Base-by-base conservation (phyloP, 2,888 invertebrate species). In the Nowickia ferox region DNA sequence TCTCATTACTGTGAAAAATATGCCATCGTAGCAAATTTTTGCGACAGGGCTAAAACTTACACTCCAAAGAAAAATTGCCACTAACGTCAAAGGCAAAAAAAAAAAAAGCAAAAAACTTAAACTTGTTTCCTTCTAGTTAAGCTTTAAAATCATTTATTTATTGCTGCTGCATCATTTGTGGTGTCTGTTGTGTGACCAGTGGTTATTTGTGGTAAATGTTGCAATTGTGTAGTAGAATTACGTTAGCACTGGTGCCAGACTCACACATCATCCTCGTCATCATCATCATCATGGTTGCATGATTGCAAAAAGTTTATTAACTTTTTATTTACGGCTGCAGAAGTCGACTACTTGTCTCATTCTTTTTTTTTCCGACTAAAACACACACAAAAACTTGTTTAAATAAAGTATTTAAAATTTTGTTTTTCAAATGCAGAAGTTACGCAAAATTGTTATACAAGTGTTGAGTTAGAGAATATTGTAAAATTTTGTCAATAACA, bases 181-280 rank as follows among this genome's bases (percentile, higher is more conserved):
- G 71, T 63, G 76, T 75, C 75, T 68, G 19, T 15, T 46, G 17
- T 74, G 48, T 53, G 83, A 40, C 74, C 51, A 19, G 42, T 79
- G 68, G 71, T 68, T 79, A 61, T 79, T 69, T 84, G 75, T 84
- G 75, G 78, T 76, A 83, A 86, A 86, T 86, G 79, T 86, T 86
- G 85, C 85, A 86, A 86, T 79, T 82, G 6, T 30, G 30, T 30
- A 78, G 75, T 75, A 79, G 74, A 71, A 82, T 82, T 86, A 78
- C 82, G 82, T 82, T 86, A 76, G 63, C 65, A 38, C 68, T 75
- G 51, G 57, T 15, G 42, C 59, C 68, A 77, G 77, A 40, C 84
- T 15, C 65, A 79, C 65, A 77, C 68, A 46, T 74, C 63, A 66
- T 51, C 63, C 5, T 63, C 69, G n/a, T 57, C 71, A 66, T 79